Evolutionary conservation across 2,113 vertebrate species (phyloP).

Genomic region (Ceratotherium simum): DNA sequence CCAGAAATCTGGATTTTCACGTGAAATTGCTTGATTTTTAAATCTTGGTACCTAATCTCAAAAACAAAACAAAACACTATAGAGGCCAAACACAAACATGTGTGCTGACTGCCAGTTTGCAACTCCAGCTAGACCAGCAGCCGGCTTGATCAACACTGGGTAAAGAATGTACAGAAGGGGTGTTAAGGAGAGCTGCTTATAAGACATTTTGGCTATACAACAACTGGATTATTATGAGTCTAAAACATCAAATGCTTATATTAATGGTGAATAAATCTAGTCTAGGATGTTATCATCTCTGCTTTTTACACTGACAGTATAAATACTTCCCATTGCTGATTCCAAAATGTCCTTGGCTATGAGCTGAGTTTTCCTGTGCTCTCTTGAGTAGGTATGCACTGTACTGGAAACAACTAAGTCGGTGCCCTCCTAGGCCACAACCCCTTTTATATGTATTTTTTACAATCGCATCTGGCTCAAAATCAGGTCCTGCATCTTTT

Average conservation of each 20-base stretch:
- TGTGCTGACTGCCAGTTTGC: background rate
- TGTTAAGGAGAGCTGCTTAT: background rate
- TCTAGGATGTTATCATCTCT: background rate
- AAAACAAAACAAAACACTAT: background rate
- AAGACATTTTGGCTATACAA: background rate
- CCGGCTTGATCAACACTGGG: background rate
- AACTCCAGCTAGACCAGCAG: background rate
- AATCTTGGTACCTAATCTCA: background rate
- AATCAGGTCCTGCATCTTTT: background rate
- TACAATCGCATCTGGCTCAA: background rate
- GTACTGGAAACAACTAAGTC: background rate
- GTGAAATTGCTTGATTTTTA: background rate
- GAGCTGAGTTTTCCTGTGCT: background rate
- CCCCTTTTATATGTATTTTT: background rate
- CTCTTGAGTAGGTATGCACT: background rate
- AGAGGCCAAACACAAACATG: background rate
- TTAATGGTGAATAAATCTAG: background rate
- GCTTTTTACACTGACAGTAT: background rate
- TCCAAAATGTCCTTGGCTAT: background rate
- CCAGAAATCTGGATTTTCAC: background rate
- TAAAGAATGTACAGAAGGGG: rapidly evolving
- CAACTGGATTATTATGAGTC: background rate
- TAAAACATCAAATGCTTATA: background rate
- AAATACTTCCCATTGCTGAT: background rate
- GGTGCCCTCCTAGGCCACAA: background rate